A percentile compares a stretch with the other conserved stretches of the same genome.
These are phyloP conservation scores for Labia minor DNA, from an alignment of 2,888 invertebrate genomes.

Conservation along the genomic window DNA sequence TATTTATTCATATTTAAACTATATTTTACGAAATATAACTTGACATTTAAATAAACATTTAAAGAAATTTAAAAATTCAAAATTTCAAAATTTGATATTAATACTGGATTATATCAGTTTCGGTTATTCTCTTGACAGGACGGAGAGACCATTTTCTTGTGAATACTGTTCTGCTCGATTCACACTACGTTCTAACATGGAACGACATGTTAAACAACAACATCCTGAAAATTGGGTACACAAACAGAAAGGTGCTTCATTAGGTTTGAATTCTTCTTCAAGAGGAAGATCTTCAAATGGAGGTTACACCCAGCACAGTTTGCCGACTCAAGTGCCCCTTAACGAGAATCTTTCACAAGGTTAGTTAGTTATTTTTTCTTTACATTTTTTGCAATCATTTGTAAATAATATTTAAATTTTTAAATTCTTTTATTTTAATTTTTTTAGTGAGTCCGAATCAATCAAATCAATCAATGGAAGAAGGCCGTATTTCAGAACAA, in stretches of 20 bases:
- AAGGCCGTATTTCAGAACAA: background rate
- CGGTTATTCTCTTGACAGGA: no score
- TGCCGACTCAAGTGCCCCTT: conserved; percentile 25
- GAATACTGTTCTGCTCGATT: conserved; percentile 84
- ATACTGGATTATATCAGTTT: no score
- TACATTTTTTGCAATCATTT: background rate
- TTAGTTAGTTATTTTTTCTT: background rate
- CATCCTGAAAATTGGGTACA: conserved; percentile 85
- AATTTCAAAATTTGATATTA: no score
- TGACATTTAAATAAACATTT: no score
- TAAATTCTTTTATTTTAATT: background rate
- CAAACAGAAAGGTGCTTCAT: conserved; percentile 48
- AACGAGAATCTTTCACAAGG: background rate
- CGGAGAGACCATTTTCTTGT: conserved; percentile 82
- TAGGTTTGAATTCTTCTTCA: conserved; percentile 31
- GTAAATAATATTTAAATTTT: background rate
- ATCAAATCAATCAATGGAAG: background rate
- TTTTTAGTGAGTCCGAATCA: background rate
- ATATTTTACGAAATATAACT: no score
- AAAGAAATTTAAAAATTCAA: no score
- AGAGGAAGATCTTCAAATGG: conserved; percentile 40
- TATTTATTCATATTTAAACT: no score
- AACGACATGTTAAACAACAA: conserved; percentile 85
- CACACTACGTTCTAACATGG: conserved; percentile 88
- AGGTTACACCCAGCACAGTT: conserved; percentile 29